Evolutionary conservation across 2,888 invertebrate species (phyloP).

Genomic region (Tiliacea aurago): DNA sequence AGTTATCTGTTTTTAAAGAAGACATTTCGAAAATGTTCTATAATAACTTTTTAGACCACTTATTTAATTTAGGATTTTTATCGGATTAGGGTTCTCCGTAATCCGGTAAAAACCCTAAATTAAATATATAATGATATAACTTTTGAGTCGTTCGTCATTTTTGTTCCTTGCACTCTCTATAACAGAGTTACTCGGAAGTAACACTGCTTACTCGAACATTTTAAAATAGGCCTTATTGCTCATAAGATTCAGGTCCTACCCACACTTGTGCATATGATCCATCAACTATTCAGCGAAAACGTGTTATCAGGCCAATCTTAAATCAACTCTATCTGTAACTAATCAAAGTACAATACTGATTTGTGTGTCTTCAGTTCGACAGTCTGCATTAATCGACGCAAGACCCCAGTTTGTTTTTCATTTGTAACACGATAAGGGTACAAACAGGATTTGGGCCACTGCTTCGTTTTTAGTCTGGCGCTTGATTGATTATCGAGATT

Average conservation of each 20-base stretch:
- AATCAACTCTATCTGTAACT: constrained; percentile 19
- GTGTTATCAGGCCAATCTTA: background rate
- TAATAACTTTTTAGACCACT: too few relatives aligned
- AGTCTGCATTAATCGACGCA: constrained; percentile 41
- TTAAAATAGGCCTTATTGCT: background rate
- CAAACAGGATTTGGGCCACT: constrained; percentile 63
- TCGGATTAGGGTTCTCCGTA: too few relatives aligned
- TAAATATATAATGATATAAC: too few relatives aligned
- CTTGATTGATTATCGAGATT: constrained; percentile 68
- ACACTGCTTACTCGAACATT: too few relatives aligned
- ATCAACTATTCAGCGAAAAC: background rate
- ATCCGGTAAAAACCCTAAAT: too few relatives aligned
- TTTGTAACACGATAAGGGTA: constrained; percentile 66
- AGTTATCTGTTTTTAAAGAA: too few relatives aligned
- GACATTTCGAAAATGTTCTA: too few relatives aligned
- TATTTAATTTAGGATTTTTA: too few relatives aligned
- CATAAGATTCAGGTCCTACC: background rate
- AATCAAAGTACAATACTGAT: constrained; percentile 27
- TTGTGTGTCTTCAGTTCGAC: constrained; percentile 19
- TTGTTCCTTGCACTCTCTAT: background rate
- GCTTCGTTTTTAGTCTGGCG: constrained; percentile 65
- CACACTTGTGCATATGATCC: background rate
- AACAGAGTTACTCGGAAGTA: too few relatives aligned
- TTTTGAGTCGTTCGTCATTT: too few relatives aligned
- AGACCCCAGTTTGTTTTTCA: constrained; percentile 57